Evolutionary conservation across 2,113 vertebrate genomes (phyloP).

Genomic region (Bambusicola thoracicus): DNA sequence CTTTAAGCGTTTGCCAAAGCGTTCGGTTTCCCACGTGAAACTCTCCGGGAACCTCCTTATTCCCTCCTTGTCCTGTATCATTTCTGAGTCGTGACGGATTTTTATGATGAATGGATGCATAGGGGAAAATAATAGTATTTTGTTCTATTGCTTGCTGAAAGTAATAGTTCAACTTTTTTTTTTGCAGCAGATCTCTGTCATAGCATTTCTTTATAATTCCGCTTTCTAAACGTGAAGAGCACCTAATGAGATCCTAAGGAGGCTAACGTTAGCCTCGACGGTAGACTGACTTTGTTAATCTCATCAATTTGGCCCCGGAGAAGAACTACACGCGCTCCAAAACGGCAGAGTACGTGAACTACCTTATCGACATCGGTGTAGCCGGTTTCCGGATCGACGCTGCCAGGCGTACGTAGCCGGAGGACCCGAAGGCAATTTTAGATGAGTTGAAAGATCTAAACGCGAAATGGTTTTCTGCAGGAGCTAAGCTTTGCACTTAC

Average conservation of each 20-base stretch:
- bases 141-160: neutral
- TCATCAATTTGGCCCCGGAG: slow-evolving; percentile 83
- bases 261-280: neutral
- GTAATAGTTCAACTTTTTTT: neutral
- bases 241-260: neutral
- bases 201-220: neutral
- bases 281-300: slow-evolving; percentile 60
- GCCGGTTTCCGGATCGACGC: slow-evolving; percentile 93
- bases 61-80: neutral
- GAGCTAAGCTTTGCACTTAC: slow-evolving; percentile 84
- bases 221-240: neutral
- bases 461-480: slow-evolving; percentile 81
- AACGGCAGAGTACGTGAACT: slow-evolving; percentile 81
- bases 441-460: slow-evolving; percentile 81
- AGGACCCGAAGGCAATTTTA: slow-evolving; percentile 79
- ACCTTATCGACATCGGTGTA: slow-evolving; percentile 85
- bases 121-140: neutral
- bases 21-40: neutral
- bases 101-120: neutral
- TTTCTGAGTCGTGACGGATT: neutral
- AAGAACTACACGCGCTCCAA: slow-evolving; percentile 85
- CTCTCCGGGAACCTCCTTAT: neutral
- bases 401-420: slow-evolving; percentile 93
- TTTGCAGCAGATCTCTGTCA: neutral
- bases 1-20: neutral